Evolutionary conservation across 2,113 vertebrate species (phyloP), one percentile per base, ranked within the genome.

Genomic region (Prionailurus bengalensis): DNA sequence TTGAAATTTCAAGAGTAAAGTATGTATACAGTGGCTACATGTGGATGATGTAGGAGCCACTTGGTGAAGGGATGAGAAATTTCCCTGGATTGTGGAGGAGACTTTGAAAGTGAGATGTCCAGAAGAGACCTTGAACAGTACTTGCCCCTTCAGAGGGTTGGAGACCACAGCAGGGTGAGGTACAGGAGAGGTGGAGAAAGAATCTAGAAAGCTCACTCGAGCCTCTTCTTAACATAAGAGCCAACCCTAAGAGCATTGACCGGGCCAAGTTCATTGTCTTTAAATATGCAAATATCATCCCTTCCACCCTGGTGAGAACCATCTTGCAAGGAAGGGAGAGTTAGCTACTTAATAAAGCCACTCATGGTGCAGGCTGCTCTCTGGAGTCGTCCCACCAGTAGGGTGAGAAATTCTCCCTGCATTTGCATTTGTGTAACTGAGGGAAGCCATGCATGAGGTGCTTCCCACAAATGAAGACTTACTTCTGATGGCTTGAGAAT

Each of bases 1-100:
- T 39, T 76, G 48, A 79, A 53, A 16, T 76, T 36, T 27, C 15
- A 11, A n/a, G 51, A 55, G 23, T 42, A 83, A 71, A n/a, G 1
- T 3, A 1, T 10, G 17, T 23, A 21, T 29, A 10, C 7, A 21
- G 36, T 4, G 13, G 42, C 29, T 2, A 0, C 14, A 1, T 3
- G 29, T 45, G 42, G 4, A 8, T 23, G 16, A 5, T 12, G 8
- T 27, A 5, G 23, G 15, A 51, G 19, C 5, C 48, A 33, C 16
- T 4, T 0, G 1, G 13, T 6, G 55, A 71, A n/a, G 48, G 48
- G 3, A 7, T 1, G 15, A 15, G 29, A 8, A 85, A 25, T 55
- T 70, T 23, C 68, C 61, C 31, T 85, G 11, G 12, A 12, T 9
- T 6, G 1, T 1, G 7, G 48, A 71, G n/a, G 36, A 33, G 31